Base-by-base conservation (phyloP, 2,888 invertebrate species). In the Drosophila subsilvestris region DNA sequence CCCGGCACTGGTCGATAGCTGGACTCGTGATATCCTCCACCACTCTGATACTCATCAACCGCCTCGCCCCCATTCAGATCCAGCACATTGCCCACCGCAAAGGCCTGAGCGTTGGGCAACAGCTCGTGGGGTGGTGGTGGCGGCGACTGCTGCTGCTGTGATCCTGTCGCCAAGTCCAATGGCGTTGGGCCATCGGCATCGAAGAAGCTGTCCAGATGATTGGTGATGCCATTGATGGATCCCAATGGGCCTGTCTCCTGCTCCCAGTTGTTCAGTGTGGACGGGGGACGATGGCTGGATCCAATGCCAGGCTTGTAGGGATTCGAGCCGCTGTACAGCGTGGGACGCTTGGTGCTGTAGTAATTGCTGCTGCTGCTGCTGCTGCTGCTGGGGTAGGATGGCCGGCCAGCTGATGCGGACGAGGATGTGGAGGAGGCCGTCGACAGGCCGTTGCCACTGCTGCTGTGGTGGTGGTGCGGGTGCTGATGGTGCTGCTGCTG, bases 1-100 rank as follows among this genome's bases (percentile, higher is more conserved):
- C 92, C 92, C 84, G 91, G 91, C 75, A 91, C 90, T 76, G 91
- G 92, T 77, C 91, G 92, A 89, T 90, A 92, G 54, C 79, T 79
- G 65, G 79, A 89, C 61, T 89, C 90, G 18, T 84, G 79, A 74
- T 88, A 85, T 74, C 54, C 53, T 14, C 74, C 74, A 48, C 81
- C 86, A 48, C 80, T 76, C 29, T 78, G 81, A 68, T 90, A 91
- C 22, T 90, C 89, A 44, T 90, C 89, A 37, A 76, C 83, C 12
- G 89, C 86, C 60, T 90, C 91, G 67, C 89, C 90, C 3, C 87
- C 88, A 78, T 90, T 90, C 58, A 91, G 63, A 56, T 91, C 91
- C 47, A 91, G 78, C 22, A 91, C 90, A 75, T 90, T 91, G 57
- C 91, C 91, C 58, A 91, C 91, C 4, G 91, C 91, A 63, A 88